Percentiles rank a stretch among this genome's conserved stretches.
Evolutionary conservation across 2,888 invertebrate genomes (phyloP).

Genomic region (Bellardia bayeri): DNA sequence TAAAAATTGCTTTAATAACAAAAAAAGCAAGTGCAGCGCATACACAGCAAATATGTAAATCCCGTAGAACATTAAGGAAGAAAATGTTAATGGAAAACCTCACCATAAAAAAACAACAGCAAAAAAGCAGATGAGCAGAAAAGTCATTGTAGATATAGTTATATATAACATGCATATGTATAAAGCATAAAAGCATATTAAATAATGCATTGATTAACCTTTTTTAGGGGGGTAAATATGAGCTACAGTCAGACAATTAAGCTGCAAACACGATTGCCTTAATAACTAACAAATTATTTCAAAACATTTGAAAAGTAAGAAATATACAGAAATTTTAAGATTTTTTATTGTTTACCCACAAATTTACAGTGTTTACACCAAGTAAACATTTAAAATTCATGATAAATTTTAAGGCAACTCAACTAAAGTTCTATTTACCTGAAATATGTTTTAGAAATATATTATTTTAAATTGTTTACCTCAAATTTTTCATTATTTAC

Average conservation of each 20-base stretch:
- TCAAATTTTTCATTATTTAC: background rate
- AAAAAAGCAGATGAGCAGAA: conserved; percentile 13
- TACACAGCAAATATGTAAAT: conserved; percentile 13
- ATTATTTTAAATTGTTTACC: too few species aligned
- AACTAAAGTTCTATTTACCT: too few species aligned
- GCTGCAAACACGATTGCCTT: too few species aligned
- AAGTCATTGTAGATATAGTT: conserved; percentile 18
- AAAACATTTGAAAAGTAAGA: too few species aligned
- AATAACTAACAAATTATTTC: too few species aligned
- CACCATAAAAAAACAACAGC: conserved; percentile 31
- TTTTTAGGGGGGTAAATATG: conserved; percentile 41
- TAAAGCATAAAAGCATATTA: conserved; percentile 54
- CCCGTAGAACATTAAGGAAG: conserved; percentile 41
- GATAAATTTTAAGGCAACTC: too few species aligned
- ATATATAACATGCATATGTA: background rate
- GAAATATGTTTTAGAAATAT: too few species aligned
- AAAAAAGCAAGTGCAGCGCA: background rate
- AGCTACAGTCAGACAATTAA: conserved; percentile 1
- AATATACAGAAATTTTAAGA: too few species aligned
- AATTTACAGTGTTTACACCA: too few species aligned
- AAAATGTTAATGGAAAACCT: conserved; percentile 60
- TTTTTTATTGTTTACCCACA: too few species aligned
- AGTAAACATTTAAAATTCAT: too few species aligned
- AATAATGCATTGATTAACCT: conserved; percentile 64
- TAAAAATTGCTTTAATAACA: background rate